Conservation (phyloP, 2,888 invertebrate genomes). For the Diarsia dahlii region DNA sequence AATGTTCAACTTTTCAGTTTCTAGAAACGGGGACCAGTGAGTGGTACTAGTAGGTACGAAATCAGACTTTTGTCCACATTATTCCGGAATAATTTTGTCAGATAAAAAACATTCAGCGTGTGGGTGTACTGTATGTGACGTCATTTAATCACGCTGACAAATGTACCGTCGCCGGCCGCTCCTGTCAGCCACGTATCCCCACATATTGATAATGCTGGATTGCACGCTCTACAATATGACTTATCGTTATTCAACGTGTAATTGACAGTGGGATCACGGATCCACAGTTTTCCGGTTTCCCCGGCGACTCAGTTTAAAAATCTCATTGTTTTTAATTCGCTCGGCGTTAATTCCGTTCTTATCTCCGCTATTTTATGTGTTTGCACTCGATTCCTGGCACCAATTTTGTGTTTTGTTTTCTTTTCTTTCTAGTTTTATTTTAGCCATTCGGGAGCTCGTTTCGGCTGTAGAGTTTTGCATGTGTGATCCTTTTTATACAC, state of each 20-base stretch:
- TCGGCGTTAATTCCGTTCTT: conserved; percentile 44
- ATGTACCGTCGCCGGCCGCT: conserved; percentile 72
- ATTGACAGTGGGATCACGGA: conserved; percentile 64
- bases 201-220: conserved; percentile 79
- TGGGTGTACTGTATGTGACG: conserved; percentile 74
- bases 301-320: conserved; percentile 36
- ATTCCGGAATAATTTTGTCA: conserved; percentile 50
- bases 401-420: conserved; percentile 22
- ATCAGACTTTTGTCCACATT: conserved; percentile 42
- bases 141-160: conserved; percentile 82
- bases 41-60: neutral
- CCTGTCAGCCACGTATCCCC: conserved; percentile 72
- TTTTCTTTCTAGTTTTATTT: conserved; percentile 20
- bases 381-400: conserved; percentile 32
- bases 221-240: conserved; percentile 70
- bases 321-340: conserved; percentile 48
- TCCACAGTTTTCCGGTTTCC: conserved; percentile 32
- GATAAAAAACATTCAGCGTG: conserved; percentile 64
- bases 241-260: conserved; percentile 72
- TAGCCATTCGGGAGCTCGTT: conserved; percentile 17
- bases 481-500: conserved; percentile 41
- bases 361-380: conserved; percentile 50
- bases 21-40: neutral
- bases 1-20: conserved; percentile 17
- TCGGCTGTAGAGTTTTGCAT: conserved; percentile 31